Conservation (phyloP, 2,888 invertebrate genomes). For the Cantharis nigra region DNA sequence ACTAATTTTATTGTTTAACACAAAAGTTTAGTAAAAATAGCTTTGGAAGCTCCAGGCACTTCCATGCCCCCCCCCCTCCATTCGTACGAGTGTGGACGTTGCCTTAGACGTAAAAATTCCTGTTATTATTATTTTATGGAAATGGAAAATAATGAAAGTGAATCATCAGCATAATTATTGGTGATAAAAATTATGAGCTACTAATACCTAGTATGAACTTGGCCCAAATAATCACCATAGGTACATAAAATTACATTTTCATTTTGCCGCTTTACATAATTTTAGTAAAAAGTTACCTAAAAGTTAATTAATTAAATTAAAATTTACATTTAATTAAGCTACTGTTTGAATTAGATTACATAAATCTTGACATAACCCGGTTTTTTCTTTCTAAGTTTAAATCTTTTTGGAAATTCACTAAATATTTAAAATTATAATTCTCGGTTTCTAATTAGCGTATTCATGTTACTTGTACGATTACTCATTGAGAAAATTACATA, state of each 20-base stretch:
- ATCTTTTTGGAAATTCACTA: background rate
- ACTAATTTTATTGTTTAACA: background rate
- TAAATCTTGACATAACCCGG: background rate
- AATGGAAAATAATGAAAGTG: background rate
- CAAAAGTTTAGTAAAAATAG: background rate
- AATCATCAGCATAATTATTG: background rate
- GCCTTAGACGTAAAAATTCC: background rate
- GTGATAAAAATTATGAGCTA: background rate
- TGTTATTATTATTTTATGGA: background rate
- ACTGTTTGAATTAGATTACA: background rate
- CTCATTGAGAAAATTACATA: background rate
- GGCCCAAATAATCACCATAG: background rate
- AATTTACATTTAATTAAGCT: background rate
- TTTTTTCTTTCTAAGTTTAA: background rate
- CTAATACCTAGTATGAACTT: background rate
- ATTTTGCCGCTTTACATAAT: background rate
- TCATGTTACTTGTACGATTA: background rate
- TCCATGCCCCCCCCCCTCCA: too few species aligned
- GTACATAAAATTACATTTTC: background rate
- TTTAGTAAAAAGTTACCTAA: background rate
- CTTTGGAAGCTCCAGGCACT: background rate
- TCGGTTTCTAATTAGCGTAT: background rate
- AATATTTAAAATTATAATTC: background rate
- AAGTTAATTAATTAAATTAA: background rate
- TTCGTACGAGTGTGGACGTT: background rate